phyloP scores from a whole-genome alignment of 2,797 vertebrate species.

The Falco biarmicus region DNA sequence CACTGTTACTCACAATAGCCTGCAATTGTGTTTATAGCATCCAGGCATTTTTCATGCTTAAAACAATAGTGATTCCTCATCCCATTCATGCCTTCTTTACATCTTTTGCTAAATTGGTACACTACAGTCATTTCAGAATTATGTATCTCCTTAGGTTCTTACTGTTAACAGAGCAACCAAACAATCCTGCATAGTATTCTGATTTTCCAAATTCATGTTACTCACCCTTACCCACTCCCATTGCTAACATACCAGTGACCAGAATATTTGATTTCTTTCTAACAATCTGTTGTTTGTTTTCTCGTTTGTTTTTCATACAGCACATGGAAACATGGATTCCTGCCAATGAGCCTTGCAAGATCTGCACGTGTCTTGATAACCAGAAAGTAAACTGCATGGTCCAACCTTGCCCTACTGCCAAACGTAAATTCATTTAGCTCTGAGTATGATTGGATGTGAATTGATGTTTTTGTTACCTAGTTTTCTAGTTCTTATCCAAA shows the following conservation, averaged over 20 bases:
- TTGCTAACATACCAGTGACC: background rate
- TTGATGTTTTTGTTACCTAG: background rate
- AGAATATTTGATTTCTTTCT: background rate
- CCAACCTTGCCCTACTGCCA: conserved; percentile 84
- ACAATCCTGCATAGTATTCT: background rate
- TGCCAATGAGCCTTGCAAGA: conserved; percentile 86
- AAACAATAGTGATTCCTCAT: background rate
- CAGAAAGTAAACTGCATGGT: conserved; percentile 87
- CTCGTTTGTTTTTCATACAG: conserved; percentile 63
- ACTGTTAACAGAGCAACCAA: background rate
- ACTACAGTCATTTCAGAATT: background rate
- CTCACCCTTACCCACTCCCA: background rate
- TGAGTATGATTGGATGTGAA: background rate
- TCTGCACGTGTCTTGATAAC: conserved; percentile 90
- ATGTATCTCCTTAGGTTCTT: background rate
- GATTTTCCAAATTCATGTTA: background rate
- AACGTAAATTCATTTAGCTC: conserved; percentile 75
- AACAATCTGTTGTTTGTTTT: background rate
- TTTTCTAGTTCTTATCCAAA: background rate
- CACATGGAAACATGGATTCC: conserved; percentile 91
- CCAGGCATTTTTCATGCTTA: background rate
- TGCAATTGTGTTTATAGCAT: background rate
- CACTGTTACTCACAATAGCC: background rate
- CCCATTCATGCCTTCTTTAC: background rate
- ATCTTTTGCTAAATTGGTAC: background rate